These are phyloP conservation scores for Ciconia maguari DNA, from an alignment of 2,113 vertebrate genomes.

Conservation along the genomic window DNA sequence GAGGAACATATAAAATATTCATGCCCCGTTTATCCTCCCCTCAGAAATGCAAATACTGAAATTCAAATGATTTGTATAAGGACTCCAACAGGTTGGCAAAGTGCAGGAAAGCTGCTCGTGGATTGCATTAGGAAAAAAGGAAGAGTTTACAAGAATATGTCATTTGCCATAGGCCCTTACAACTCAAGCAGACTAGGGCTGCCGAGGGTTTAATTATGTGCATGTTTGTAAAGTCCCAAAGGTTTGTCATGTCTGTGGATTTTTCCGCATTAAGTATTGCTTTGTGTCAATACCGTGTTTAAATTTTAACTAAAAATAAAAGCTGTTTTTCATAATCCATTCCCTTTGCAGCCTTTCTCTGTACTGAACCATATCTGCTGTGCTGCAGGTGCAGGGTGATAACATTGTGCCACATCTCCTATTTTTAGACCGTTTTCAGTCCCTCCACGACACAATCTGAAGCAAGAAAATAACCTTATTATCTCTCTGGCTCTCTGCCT, in stretches of 20 bases:
- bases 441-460: not conserved
- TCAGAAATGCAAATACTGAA: not conserved
- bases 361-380: not conserved
- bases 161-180: not conserved
- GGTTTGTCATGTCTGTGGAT: not conserved
- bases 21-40: not conserved
- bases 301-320: not conserved
- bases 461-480: not conserved
- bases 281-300: not conserved
- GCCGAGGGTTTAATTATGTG: not conserved
- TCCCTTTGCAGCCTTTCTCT: not conserved
- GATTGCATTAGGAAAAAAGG: fast-evolving
- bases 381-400: not conserved
- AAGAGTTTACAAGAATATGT: not conserved
- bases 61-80: not conserved
- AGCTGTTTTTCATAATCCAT: not conserved
- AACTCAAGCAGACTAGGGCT: not conserved
- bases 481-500: not conserved
- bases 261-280: not conserved
- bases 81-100: not conserved
- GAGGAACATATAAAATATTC: not conserved
- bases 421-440: not conserved
- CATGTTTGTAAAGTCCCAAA: not conserved
- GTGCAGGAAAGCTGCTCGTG: not conserved
- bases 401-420: not conserved